A percentile compares a stretch with the other conserved stretches of the same genome.
These are phyloP conservation scores for Blera fallax DNA, from an alignment of 2,888 invertebrate genomes.

Conservation along the genomic window DNA sequence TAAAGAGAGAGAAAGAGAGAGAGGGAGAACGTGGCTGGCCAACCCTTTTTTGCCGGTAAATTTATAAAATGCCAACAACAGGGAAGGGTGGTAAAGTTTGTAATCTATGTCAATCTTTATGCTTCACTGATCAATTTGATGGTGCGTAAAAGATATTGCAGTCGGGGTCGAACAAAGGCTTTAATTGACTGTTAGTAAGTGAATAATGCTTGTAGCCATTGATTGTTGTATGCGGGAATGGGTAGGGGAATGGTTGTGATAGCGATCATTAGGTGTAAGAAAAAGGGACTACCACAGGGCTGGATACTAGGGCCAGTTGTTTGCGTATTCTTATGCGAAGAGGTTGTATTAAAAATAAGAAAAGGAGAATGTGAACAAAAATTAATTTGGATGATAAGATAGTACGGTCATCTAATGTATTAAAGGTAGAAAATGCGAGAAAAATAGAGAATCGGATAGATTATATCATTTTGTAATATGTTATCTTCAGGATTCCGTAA, in stretches of 20 bases:
- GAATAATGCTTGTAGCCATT: background rate
- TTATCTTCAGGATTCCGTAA: too few relatives aligned
- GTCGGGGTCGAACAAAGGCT: conserved; percentile 18
- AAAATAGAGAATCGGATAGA: too few relatives aligned
- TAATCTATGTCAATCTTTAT: conserved; percentile 64
- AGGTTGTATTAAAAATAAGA: too few relatives aligned
- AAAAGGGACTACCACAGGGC: background rate
- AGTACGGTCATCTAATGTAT: too few relatives aligned
- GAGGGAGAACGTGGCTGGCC: background rate
- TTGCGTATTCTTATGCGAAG: background rate
- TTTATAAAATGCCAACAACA: conserved; percentile 16
- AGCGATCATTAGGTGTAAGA: background rate
- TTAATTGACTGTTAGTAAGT: conserved; percentile 45
- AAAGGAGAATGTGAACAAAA: too few relatives aligned
- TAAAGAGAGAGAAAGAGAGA: background rate
- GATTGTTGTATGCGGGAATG: background rate
- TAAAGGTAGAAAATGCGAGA: too few relatives aligned
- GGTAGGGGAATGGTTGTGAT: background rate
- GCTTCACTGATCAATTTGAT: conserved; percentile 45
- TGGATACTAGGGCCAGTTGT: background rate
- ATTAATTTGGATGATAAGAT: too few relatives aligned
- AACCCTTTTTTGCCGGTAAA: background rate
- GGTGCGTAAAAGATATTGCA: conserved; percentile 53
- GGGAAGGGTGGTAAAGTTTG: conserved; percentile 12
- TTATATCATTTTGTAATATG: too few relatives aligned